These are phyloP conservation scores for Ophiothrix spiculata DNA, from an alignment of 35 echinoderm and acorn worm genomes.

Conservation along the genomic window DNA sequence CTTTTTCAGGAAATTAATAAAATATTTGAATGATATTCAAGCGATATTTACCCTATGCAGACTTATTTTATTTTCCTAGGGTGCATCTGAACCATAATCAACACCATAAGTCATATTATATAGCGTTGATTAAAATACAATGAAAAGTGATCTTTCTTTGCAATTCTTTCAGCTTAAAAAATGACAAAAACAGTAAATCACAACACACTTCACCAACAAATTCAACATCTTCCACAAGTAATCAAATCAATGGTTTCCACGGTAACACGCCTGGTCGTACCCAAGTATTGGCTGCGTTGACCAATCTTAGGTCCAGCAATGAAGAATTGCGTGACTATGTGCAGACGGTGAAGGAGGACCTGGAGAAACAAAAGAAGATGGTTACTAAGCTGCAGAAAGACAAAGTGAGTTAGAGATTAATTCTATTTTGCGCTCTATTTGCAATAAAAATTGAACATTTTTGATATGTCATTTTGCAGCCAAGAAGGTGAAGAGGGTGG, in stretches of 20 bases:
- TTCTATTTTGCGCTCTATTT: not conserved
- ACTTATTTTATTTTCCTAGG: no score
- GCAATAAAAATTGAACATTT: not conserved
- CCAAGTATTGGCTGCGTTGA: conserved; percentile 70
- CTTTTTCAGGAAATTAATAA: no score
- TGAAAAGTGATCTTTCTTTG: no score
- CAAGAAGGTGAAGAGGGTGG: no score
- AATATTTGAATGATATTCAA: no score
- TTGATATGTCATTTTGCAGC: not conserved
- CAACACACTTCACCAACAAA: not conserved
- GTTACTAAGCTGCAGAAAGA: conserved; percentile 62
- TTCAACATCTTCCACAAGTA: not conserved
- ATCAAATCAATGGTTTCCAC: not conserved
- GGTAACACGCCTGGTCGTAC: conserved; percentile 37
- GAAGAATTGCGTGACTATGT: conserved; percentile 76
- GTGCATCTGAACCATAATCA: no score
- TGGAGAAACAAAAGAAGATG: conserved; percentile 65
- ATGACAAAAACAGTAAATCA: conserved; percentile 12
- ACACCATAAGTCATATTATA: no score
- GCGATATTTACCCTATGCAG: no score
- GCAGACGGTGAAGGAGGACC: conserved; percentile 56
- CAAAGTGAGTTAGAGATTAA: conserved; percentile 71
- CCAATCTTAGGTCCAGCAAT: conserved; percentile 70
- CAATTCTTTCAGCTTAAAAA: not conserved
- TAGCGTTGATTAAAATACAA: no score